Conservation (phyloP, 2,797 vertebrate species). For the Cyclopterus lumpus region DNA sequence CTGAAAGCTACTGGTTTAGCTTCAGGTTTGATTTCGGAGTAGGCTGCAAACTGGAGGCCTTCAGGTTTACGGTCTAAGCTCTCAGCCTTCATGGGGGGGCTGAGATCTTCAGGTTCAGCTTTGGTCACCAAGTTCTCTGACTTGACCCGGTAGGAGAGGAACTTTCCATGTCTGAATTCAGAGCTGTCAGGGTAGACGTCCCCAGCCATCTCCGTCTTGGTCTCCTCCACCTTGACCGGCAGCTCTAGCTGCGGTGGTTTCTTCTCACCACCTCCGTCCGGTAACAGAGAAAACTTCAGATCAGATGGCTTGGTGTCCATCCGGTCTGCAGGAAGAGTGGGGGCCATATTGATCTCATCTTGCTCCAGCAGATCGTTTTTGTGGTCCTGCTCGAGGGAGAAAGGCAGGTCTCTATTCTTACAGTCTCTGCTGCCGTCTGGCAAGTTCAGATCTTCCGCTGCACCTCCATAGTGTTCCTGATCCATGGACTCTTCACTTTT, state of each 20-base stretch:
- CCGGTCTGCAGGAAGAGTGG: constrained; percentile 11
- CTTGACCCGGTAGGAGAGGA: constrained; percentile 41
- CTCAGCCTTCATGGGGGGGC: constrained; percentile 58
- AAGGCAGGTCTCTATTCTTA: constrained; percentile 14
- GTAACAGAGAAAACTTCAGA: constrained; percentile 24
- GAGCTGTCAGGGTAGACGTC: constrained; percentile 50
- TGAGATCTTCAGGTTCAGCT: constrained; percentile 70
- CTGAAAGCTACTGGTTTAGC: constrained; percentile 44
- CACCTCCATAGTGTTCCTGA: constrained; percentile 21
- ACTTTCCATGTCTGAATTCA: constrained; percentile 54
- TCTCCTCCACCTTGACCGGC: constrained; percentile 65
- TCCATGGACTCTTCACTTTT: constrained; percentile 59
- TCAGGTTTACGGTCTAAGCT: constrained; percentile 46
- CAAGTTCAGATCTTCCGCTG: constrained; percentile 19
- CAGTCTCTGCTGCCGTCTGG: not conserved
- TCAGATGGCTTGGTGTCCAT: constrained; percentile 27
- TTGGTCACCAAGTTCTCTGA: constrained; percentile 59
- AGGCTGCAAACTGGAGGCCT: constrained; percentile 47
- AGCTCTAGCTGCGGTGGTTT: constrained; percentile 44
- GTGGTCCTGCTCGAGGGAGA: constrained; percentile 42
- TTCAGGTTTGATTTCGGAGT: constrained; percentile 58
- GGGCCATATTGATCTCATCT: constrained; percentile 17
- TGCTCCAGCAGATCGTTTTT: constrained; percentile 36
- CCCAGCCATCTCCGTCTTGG: constrained; percentile 45
- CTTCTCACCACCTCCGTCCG: constrained; percentile 21